Base-by-base conservation (phyloP, 2,797 vertebrate genomes). In the Manis javanica region DNA sequence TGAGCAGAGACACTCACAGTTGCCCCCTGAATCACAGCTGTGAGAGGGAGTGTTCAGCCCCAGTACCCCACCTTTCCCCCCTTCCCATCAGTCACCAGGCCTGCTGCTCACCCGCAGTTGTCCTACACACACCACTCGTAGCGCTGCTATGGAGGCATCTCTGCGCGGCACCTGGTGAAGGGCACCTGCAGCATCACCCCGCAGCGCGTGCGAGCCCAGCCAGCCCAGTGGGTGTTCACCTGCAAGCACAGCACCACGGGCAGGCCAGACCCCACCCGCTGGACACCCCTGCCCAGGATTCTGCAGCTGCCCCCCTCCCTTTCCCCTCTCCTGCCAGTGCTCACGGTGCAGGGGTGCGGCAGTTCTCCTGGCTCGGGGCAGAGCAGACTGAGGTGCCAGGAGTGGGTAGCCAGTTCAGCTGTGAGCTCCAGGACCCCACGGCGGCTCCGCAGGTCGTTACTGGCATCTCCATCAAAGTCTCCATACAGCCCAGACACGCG, bases 1-100 rank as follows among this genome's bases (percentile, higher is more conserved):
- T 0, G 99, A 99, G 96, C 99, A 99, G 71, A 99, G 98, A 97
- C 99, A 99, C 98, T 99, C 99, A 57, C 99, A 99, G 98, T 99
- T 99, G 0, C 99, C 99, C 0, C 99, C 99, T 0, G 99, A 98
- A 97, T 99, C 99, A 66, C 99, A 99, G 49, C 99, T 99, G 95
- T 13, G 74, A 29, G 61, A 77, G 7, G 19, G 15, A 16, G 2
- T 0, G 0, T 3, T 90, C 39, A 26, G 51, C 3, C 21, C 61
- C 9, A 0, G 23, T 0, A 3, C 10, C 14, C 18, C 29, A 1
- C 46, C 9, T 46, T 46, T 46, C 46, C 42, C 37, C 37, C 13
- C 1, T 2, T 7, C 72, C 51, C 53, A 0, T 23, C 2, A 0
- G 1, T 1, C 26, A 23, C 77, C 71, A 5, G 29, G 16, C 34